Evolutionary conservation across 1,140 invertebrate genomes (phyloP).

Genomic region (Macrocentrus cingulum): DNA sequence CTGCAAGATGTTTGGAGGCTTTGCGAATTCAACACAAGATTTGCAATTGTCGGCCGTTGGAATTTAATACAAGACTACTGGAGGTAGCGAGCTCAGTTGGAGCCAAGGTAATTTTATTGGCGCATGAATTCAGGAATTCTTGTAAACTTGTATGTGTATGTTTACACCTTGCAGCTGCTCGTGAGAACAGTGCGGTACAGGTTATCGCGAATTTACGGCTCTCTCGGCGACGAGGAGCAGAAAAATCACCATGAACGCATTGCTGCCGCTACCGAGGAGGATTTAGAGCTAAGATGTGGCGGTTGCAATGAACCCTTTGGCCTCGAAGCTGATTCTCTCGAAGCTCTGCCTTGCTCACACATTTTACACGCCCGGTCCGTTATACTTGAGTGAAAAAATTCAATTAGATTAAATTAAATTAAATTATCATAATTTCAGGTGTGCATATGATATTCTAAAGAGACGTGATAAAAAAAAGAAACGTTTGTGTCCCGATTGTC

Average conservation of each 20-base stretch:
- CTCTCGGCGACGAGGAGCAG: conserved; percentile 78
- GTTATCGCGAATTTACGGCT: conserved; percentile 75
- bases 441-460: conserved; percentile 70
- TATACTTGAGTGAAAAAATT: neutral
- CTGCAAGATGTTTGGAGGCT: conserved; percentile 75
- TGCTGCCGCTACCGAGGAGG: conserved; percentile 70
- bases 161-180: conserved; percentile 72
- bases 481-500: conserved; percentile 66
- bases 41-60: conserved; percentile 79
- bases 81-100: conserved; percentile 80
- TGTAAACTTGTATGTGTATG: too few species aligned
- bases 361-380: conserved; percentile 78
- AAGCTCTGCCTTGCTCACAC: conserved; percentile 80
- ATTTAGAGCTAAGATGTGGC: conserved; percentile 74
- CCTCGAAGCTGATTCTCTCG: conserved; percentile 71
- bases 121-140: too few species aligned
- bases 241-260: conserved; percentile 72
- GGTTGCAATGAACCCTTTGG: conserved; percentile 76
- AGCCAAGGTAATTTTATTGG: conserved; percentile 65
- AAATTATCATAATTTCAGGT: conserved; percentile 59
- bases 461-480: conserved; percentile 68
- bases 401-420: neutral
- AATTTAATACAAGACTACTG: conserved; percentile 78
- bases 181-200: conserved; percentile 75
- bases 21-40: conserved; percentile 77